Conservation (phyloP, 1,140 invertebrate genomes). For the Drosophila malerkotliana region DNA sequence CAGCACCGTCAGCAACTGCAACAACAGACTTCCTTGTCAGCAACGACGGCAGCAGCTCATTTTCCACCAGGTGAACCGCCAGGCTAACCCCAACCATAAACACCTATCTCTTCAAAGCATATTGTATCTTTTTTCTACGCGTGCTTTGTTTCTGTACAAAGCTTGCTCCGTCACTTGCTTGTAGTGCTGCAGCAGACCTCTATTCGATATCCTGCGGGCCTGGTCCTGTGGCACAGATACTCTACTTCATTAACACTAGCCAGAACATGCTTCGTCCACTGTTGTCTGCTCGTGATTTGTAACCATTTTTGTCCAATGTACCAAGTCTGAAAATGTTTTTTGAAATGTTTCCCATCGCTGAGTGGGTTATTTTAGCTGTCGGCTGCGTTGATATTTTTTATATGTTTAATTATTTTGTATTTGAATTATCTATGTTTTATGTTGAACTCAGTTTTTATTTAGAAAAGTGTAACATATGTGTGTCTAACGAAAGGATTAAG, state of each 20-base stretch:
- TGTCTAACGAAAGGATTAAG: not conserved
- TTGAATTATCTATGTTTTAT: not conserved
- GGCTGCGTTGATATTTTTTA: slow-evolving; percentile 25
- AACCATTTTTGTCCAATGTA: slow-evolving; percentile 69
- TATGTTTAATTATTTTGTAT: not conserved
- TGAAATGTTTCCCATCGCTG: slow-evolving; percentile 18
- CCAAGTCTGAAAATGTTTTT: slow-evolving; percentile 11
- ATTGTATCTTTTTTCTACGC: slow-evolving; percentile 22
- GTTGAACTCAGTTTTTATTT: slow-evolving; percentile 2
- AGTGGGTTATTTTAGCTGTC: slow-evolving; percentile 1
- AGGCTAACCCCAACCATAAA: slow-evolving; percentile 22
- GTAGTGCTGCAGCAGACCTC: slow-evolving; percentile 40
- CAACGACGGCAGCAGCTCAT: slow-evolving; percentile 25
- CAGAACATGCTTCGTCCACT: slow-evolving; percentile 45
- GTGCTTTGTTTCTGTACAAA: slow-evolving; percentile 72
- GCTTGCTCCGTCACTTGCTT: slow-evolving; percentile 59
- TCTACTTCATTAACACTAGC: slow-evolving; percentile 26
- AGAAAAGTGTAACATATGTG: not conserved
- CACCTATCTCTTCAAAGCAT: slow-evolving; percentile 16
- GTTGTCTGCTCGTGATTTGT: slow-evolving; percentile 43
- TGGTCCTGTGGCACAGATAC: slow-evolving; percentile 13
- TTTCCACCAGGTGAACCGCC: slow-evolving; percentile 70
- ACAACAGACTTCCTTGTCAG: slow-evolving; percentile 13
- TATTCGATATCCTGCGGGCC: slow-evolving; percentile 22
- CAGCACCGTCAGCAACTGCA: slow-evolving; percentile 37